Evolutionary conservation across 1,140 invertebrate species (phyloP).

Genomic region (Calycopis cecrops): DNA sequence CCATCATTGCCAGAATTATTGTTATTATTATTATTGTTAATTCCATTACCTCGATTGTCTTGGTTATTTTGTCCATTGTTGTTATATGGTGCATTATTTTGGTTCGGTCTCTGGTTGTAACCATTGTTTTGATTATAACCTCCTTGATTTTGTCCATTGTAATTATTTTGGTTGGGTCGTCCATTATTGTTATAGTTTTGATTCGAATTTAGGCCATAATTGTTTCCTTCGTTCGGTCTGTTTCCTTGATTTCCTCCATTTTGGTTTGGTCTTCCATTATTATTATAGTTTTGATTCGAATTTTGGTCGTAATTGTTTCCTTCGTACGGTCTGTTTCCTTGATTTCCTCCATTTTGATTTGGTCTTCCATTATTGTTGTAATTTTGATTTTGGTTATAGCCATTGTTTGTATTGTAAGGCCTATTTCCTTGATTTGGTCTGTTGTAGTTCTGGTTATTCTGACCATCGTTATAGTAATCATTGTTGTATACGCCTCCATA

Average conservation of each 20-base stretch:
- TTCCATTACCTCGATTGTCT: not conserved
- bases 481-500: not conserved
- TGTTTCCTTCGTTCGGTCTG: not conserved
- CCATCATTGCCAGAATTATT: not conserved
- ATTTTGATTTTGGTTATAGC: not conserved
- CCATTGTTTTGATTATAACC: not conserved
- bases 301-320: not conserved
- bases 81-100: not conserved
- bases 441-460: conserved; percentile 4
- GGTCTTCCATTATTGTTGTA: conserved; percentile 15
- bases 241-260: not conserved
- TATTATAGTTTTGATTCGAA: conserved; percentile 7
- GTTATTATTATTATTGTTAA: conserved; percentile 4
- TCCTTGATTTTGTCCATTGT: conserved; percentile 7
- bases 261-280: conserved; percentile 15
- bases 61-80: not conserved
- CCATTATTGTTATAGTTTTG: conserved; percentile 13
- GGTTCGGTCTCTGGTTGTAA: not conserved
- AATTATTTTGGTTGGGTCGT: not conserved
- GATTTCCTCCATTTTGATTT: not conserved
- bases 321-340: not conserved
- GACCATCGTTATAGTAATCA: not conserved
- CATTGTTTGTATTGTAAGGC: conserved; percentile 2
- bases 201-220: not conserved
- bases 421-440: not conserved